A percentile compares a stretch with the other conserved stretches of the same genome.
These are phyloP conservation scores for Aphodius sticticus DNA, from an alignment of 2,888 invertebrate genomes.

Conservation along the genomic window DNA sequence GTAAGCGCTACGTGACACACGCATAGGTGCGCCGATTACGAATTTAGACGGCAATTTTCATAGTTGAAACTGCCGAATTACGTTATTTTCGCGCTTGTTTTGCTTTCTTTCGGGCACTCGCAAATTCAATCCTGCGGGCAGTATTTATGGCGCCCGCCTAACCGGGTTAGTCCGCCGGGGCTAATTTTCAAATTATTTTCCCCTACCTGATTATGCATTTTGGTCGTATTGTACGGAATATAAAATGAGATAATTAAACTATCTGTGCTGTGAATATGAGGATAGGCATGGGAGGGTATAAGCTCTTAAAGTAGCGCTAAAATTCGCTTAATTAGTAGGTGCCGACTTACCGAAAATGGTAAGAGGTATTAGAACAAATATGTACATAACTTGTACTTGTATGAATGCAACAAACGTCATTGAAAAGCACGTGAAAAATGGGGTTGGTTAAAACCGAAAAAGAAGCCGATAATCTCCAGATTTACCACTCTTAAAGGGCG, in stretches of 20 bases:
- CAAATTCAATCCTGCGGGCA: constrained; percentile 10
- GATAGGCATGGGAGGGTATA: neutral
- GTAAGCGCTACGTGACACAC: constrained; percentile 7
- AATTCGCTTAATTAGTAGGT: no score
- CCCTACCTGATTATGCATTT: neutral
- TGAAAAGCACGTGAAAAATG: no score
- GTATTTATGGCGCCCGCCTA: neutral
- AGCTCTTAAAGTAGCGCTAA: no score
- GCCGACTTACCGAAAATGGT: no score
- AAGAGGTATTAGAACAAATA: no score
- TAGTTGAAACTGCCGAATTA: constrained; percentile 20
- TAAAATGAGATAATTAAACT: neutral
- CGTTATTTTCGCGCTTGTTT: neutral
- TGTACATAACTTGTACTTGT: no score
- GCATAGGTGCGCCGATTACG: constrained; percentile 12
- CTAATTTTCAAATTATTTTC: neutral
- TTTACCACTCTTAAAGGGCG: no score
- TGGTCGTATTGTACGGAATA: neutral
- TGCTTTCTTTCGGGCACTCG: constrained; percentile 5
- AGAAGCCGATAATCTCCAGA: no score
- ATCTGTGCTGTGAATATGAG: neutral
- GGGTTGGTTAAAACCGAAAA: no score
- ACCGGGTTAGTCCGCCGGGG: neutral
- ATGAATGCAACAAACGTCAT: no score
- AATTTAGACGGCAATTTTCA: constrained; percentile 21